phyloP scores from a whole-genome alignment of 2,888 invertebrate genomes.

The Eupithecia centaureata region DNA sequence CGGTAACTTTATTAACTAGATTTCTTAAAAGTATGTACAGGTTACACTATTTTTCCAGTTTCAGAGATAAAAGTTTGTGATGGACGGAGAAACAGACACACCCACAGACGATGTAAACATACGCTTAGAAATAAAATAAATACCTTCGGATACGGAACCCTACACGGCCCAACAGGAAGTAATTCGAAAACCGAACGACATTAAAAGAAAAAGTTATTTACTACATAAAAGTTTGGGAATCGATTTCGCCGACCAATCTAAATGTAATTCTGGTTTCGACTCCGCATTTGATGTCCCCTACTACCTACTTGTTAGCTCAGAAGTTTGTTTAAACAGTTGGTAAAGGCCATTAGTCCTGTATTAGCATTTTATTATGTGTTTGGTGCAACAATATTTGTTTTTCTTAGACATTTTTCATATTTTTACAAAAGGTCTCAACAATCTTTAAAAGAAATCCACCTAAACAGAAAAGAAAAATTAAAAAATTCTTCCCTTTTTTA shows the following conservation, averaged over 20 bases:
- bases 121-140: too few species aligned
- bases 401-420: too few species aligned
- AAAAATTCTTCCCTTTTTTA: too few species aligned
- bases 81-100: not conserved
- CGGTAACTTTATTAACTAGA: too few species aligned
- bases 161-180: slow-evolving; percentile 2
- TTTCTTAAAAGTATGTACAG: too few species aligned
- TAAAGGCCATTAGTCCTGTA: not conserved
- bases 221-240: slow-evolving; percentile 8
- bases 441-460: too few species aligned
- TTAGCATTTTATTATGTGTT: not conserved
- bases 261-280: not conserved
- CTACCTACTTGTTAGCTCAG: not conserved
- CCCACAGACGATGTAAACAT: too few species aligned
- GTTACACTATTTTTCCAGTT: too few species aligned
- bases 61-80: too few species aligned
- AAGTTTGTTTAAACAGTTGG: slow-evolving; percentile 2
- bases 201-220: slow-evolving; percentile 3
- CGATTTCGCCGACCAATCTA: slow-evolving; percentile 1
- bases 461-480: too few species aligned
- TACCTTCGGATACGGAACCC: not conserved
- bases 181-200: not conserved
- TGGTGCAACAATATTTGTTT: too few species aligned
- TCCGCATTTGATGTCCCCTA: not conserved
- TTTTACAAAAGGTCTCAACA: too few species aligned